phyloP scores from a whole-genome alignment of 2,113 vertebrate species.

The Castor canadensis region DNA sequence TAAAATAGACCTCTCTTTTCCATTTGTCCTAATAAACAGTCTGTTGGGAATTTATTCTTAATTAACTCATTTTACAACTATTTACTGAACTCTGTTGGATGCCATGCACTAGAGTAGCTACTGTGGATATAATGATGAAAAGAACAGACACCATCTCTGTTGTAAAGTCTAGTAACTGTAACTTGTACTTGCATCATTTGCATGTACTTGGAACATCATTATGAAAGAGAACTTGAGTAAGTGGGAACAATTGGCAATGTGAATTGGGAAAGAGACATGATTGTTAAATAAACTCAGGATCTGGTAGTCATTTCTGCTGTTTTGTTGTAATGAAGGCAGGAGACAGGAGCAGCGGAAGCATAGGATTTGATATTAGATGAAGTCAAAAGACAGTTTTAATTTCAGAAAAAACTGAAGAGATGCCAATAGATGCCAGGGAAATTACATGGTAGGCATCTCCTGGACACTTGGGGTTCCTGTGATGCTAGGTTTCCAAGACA shows the following conservation, averaged over 20 bases:
- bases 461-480: background rate
- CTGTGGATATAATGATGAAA: background rate
- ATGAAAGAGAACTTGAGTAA: slow-evolving; percentile 37
- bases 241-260: background rate
- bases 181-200: background rate
- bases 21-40: background rate
- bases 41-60: background rate
- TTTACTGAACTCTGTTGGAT: background rate
- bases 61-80: background rate
- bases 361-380: background rate
- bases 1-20: background rate
- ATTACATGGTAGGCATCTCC: background rate
- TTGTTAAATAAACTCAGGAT: background rate
- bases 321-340: background rate
- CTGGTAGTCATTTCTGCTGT: background rate
- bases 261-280: slow-evolving; percentile 30
- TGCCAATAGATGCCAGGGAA: background rate
- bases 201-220: slow-evolving; percentile 8
- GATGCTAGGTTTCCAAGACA: background rate
- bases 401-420: background rate
- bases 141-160: background rate
- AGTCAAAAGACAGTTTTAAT: background rate
- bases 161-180: background rate
- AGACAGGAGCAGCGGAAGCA: background rate
- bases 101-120: background rate